A percentile compares a stretch with the other conserved stretches of the same genome.
Evolutionary conservation across 2,797 vertebrate genomes (phyloP).

Genomic region (Rhadinocentrus ornatus): DNA sequence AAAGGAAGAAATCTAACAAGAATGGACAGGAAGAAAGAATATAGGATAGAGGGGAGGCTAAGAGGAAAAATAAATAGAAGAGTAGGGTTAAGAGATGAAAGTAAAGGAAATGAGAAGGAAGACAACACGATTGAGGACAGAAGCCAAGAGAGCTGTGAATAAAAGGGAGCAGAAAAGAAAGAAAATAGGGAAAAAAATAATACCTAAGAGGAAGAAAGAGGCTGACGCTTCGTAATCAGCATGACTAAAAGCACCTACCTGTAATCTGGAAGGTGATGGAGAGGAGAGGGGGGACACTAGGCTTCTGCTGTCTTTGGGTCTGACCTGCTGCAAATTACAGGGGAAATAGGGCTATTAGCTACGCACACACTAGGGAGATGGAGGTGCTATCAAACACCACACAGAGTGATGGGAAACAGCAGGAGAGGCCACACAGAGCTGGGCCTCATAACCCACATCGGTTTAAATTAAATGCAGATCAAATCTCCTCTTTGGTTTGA

Average conservation of each 20-base stretch:
- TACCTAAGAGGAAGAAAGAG: not conserved
- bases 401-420: conserved; percentile 22
- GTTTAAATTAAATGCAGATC: conserved; percentile 25
- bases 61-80: not conserved
- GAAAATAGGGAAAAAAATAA: not conserved
- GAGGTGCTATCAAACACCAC: conserved; percentile 47
- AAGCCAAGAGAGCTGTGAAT: not conserved
- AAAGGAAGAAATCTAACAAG: not conserved
- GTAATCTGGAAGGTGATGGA: conserved; percentile 93
- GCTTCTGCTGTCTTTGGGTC: conserved; percentile 85
- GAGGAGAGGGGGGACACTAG: conserved; percentile 89
- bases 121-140: not conserved
- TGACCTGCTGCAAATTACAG: conserved; percentile 90
- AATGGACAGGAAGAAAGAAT: not conserved
- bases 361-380: conserved; percentile 48
- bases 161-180: not conserved
- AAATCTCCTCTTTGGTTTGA: conserved; percentile 14
- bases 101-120: not conserved
- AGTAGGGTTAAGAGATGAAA: not conserved
- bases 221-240: conserved; percentile 37
- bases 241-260: conserved; percentile 83
- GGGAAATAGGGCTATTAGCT: conserved; percentile 83
- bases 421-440: not conserved
- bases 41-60: not conserved
- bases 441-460: conserved; percentile 5